Evolutionary conservation across 2,888 invertebrate genomes (phyloP).

Genomic region (Chrysodeixis includens): DNA sequence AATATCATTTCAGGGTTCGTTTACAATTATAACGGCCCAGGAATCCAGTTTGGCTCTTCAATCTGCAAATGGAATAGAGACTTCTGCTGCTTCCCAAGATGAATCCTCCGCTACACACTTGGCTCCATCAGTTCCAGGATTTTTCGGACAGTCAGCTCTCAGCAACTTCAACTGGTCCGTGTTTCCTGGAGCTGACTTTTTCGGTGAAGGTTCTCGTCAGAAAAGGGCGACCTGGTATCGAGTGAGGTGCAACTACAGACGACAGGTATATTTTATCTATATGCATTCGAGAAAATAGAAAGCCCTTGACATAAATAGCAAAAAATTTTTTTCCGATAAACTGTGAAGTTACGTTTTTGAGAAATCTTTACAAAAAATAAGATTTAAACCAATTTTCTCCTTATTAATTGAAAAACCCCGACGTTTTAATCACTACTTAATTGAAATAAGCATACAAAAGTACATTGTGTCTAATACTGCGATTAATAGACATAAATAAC

Average conservation of each 20-base stretch:
- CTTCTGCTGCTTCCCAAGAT: neutral
- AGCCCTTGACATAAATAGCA: too few relatives aligned
- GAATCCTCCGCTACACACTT: neutral
- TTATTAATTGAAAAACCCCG: too few relatives aligned
- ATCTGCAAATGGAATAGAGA: neutral
- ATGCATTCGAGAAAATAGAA: neutral
- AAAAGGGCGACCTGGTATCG: neutral
- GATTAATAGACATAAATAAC: too few relatives aligned
- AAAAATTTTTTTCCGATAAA: too few relatives aligned
- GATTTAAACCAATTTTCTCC: too few relatives aligned
- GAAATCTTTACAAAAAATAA: too few relatives aligned
- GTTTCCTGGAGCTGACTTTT: neutral
- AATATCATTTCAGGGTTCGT: conserved; percentile 22
- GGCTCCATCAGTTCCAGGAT: neutral
- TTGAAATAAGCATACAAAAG: too few relatives aligned
- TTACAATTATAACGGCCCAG: conserved; percentile 36
- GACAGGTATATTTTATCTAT: neutral
- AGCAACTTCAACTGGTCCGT: neutral
- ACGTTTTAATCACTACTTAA: too few relatives aligned
- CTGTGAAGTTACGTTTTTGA: too few relatives aligned
- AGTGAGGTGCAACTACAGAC: neutral
- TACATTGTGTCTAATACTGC: neutral
- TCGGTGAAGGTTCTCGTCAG: neutral
- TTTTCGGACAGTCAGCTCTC: neutral
- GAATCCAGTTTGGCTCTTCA: conserved; percentile 15